Evolutionary conservation across 2,888 invertebrate genomes (phyloP).

Genomic region (Tribolium freemani): DNA sequence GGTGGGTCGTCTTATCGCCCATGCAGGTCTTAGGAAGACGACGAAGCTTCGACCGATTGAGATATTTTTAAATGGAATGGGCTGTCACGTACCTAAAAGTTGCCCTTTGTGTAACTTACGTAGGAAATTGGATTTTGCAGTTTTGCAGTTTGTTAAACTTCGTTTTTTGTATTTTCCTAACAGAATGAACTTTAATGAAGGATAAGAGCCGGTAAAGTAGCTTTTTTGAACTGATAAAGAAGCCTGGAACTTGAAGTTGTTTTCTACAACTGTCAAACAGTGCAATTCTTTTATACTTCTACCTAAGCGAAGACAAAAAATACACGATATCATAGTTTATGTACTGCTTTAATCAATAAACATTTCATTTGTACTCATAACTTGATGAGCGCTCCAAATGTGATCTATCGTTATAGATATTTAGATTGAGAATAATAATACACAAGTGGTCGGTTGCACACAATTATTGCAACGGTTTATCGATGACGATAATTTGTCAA

Average conservation of each 20-base stretch:
- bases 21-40: conserved; percentile 24
- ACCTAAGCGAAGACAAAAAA: too few species aligned
- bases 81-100: conserved; percentile 50
- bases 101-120: conserved; percentile 50
- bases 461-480: conserved; percentile 39
- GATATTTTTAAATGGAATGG: conserved; percentile 50
- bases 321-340: too few species aligned
- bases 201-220: conserved; percentile 12
- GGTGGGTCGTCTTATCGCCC: conserved; percentile 32
- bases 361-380: neutral
- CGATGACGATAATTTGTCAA: conserved; percentile 45
- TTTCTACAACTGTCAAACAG: too few species aligned
- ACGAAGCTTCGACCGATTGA: conserved; percentile 46
- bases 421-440: conserved; percentile 7
- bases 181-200: conserved; percentile 33
- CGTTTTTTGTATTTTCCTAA: conserved; percentile 31
- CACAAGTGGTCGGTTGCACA: conserved; percentile 44
- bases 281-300: too few species aligned
- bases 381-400: neutral
- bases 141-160: conserved; percentile 50
- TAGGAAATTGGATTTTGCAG: conserved; percentile 52
- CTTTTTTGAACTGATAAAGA: neutral
- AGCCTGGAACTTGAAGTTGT: too few species aligned
- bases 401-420: conserved; percentile 5
- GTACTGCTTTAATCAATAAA: neutral